Base-by-base conservation (phyloP, 2,888 invertebrate genomes). In the Alcis repandata region DNA sequence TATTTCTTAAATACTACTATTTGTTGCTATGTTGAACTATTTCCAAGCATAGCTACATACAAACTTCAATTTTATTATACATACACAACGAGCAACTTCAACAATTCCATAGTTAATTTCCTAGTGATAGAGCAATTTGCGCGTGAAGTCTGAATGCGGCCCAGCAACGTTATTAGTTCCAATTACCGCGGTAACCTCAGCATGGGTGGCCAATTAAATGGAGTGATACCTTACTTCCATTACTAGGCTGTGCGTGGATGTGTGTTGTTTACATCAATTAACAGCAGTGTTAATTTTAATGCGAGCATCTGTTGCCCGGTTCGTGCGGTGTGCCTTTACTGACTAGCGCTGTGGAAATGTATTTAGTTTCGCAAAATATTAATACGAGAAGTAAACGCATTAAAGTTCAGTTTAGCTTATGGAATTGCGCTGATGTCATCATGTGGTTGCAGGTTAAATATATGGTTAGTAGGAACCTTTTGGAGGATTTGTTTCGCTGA, bases 181-280 rank as follows among this genome's bases (percentile, higher is more conserved):
- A 92, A 92, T 93, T 92, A 92, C 86, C 90, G 86, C 76, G 79
- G 89, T 86, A 91, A 91, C 92, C 92, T 92, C 92, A 89, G 87
- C 90, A 85, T 91, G 87, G 91, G 91, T 87, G 88, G 85, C 80
- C 91, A 91, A 92, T 92, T 93, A 92, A 91, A 90, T 85, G 86
- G 90, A 91, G 91, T 91, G 90, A 92, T 92, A 91, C 91, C 90
- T 88, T 87, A 85, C 90, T 88, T 92, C 92, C 92, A 92, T 92
- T 92, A 92, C 89, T 84, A 76, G 59, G 54, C 59, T 48, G 49
- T 67, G 59, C 51, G 58, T 67, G 48, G 52, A 79, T 81, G 79
- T 77, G 79, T 82, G 84, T 87, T 92, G 91, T 92, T 92, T 91
- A 91, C 91, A 88, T 89, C 91, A 90, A 91, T 92, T 91, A 91